Percentiles rank a stretch among this genome's conserved stretches.
phyloP scores from a whole-genome alignment of 2,888 invertebrate species.

The Chirona hameri region DNA sequence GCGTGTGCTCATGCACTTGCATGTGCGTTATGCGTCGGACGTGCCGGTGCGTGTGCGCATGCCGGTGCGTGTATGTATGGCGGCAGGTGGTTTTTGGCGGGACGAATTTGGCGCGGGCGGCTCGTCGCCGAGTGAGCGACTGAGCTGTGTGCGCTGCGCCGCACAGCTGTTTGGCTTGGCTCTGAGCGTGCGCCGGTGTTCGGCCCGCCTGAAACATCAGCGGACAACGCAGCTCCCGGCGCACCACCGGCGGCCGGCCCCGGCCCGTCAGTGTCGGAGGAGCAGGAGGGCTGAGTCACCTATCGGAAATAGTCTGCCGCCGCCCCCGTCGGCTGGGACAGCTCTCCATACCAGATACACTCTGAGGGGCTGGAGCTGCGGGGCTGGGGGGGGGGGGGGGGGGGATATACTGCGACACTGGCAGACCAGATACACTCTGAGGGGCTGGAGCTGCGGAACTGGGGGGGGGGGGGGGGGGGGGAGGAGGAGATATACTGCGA shows the following conservation, averaged over 20 bases:
- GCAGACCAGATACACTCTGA: no score
- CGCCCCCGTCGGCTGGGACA: not conserved
- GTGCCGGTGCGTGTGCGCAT: not conserved
- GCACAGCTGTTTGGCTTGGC: not conserved
- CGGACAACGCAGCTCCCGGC: not conserved
- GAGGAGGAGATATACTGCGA: no score
- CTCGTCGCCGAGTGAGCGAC: not conserved
- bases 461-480: no score
- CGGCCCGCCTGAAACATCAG: not conserved
- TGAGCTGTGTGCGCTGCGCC: not conserved
- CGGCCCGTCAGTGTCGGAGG: no score
- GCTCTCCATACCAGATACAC: no score
- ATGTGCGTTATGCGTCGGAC: no score
- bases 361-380: no score
- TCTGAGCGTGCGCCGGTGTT: not conserved
- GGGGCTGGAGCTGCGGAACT: no score
- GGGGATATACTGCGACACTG: no score
- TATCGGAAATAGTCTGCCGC: constrained; percentile 13
- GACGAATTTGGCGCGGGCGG: not conserved
- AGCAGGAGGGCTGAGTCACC: constrained; percentile 1
- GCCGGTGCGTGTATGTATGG: no score
- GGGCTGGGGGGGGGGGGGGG: no score
- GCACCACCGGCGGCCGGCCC: not conserved
- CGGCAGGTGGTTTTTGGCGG: not conserved
- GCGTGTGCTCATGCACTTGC: no score